Conservation (phyloP, 2,113 vertebrate genomes). For the Cynoglossus semilaevis region DNA sequence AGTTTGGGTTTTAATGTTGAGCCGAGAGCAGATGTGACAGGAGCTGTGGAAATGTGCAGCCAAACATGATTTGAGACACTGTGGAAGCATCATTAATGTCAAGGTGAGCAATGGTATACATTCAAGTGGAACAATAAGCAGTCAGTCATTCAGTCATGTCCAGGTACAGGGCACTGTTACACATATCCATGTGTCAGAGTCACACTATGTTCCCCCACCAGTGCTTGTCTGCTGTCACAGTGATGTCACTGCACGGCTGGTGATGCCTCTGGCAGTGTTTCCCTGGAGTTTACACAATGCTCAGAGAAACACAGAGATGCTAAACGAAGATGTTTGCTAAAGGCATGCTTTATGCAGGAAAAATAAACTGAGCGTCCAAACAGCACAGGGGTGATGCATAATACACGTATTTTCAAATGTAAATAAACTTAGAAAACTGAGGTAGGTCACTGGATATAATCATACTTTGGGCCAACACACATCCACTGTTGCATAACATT, state of each 20-base stretch:
- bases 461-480: background rate
- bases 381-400: constrained; percentile 4
- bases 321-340: constrained; percentile 9
- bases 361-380: constrained; percentile 13
- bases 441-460: too few species aligned
- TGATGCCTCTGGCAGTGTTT: constrained; percentile 18
- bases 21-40: constrained; percentile 28
- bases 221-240: constrained; percentile 17
- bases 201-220: constrained; percentile 12
- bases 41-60: constrained; percentile 9
- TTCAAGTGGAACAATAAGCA: background rate
- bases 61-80: constrained; percentile 6
- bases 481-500: constrained; percentile 1
- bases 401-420: background rate
- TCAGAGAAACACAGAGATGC: constrained; percentile 10
- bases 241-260: background rate
- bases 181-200: constrained; percentile 18
- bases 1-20: constrained; percentile 17
- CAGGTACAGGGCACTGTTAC: too few species aligned
- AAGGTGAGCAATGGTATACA: constrained; percentile 6
- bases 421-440: too few species aligned
- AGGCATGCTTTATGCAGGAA: constrained; percentile 6
- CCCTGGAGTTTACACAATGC: constrained; percentile 15
- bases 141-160: too few species aligned
- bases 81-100: constrained; percentile 21